These are phyloP conservation scores for Meloidogyne chitwoodi DNA, from an alignment of 1,140 invertebrate species.

Conservation along the genomic window DNA sequence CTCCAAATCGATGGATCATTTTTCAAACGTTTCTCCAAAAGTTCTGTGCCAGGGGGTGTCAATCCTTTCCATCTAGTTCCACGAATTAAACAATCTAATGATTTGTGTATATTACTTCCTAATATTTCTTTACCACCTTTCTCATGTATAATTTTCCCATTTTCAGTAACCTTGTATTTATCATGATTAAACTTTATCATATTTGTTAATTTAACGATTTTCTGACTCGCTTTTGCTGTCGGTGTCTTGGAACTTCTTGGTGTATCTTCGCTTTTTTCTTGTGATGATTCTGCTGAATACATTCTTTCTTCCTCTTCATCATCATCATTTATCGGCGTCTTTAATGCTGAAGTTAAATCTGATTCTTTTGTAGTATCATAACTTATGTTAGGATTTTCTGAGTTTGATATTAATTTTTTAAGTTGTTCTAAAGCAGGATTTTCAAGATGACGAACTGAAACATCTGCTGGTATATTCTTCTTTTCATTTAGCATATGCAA, in stretches of 20 bases:
- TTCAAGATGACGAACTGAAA: neutral
- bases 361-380: neutral
- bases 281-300: neutral
- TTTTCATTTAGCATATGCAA: conserved; percentile 13
- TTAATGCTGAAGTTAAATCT: neutral
- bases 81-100: neutral
- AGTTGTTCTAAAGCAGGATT: neutral
- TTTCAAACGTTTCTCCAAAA: neutral
- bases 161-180: neutral
- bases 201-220: neutral
- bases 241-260: neutral
- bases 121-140: neutral
- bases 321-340: neutral
- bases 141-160: neutral
- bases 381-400: too few relatives aligned
- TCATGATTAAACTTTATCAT: neutral
- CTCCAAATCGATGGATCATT: neutral
- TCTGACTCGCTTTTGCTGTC: neutral
- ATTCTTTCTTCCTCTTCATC: neutral
- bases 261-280: neutral
- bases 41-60: neutral
- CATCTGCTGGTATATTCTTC: conserved; percentile 5
- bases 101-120: neutral
- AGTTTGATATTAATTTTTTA: too few relatives aligned
- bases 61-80: neutral